Base-by-base conservation (phyloP, 2,113 vertebrate species). In the Anthoscopus minutus region DNA sequence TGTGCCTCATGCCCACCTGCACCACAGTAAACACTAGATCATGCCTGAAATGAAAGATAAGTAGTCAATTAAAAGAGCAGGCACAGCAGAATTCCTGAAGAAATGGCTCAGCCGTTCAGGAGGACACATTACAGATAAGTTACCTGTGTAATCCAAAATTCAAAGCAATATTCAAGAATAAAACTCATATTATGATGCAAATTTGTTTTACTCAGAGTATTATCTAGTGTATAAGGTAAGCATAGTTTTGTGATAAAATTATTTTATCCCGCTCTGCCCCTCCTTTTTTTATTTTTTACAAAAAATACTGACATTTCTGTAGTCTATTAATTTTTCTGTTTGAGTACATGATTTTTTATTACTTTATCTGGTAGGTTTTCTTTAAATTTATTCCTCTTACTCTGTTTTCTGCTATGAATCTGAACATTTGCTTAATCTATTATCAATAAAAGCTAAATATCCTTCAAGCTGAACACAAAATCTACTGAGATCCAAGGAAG, bases 11-110 rank as follows among this genome's bases (percentile, higher is more conserved):
- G 61, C 21, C 33, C 28, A 15, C 57, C 37, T 12, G 21, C 48
- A 72, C 44, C 3, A 0, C 40, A 17, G 15, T 28, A 51, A 62
- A 44, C 0, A 0, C 76, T 33, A 22, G 14, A 35, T 78, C 25
- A 2, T 4, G 18, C 25, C 72, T 81, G 78, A 76, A 81, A 61
- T 38, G 9, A 83, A 70, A 92, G 69, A 54, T 24, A 37, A 81
- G 24, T 54, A n/a, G 31, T 73, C 1, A 5, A 16, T 48, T 74
- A 45, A 58, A 86, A 67, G 15, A 80, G 24, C 38, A 81, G 33
- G 35, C 24, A 16, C 11, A 25, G 40, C 21, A 53, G 50, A 35
- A 50, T 47, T 91, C 28, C 33, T 25, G 76, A 38, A 73, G 64
- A 66, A 48, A 31, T 23, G 58, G 54, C 61, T 86, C 58, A 51